These are phyloP conservation scores for Apus apus DNA, from an alignment of 2,113 vertebrate species.

Conservation along the genomic window DNA sequence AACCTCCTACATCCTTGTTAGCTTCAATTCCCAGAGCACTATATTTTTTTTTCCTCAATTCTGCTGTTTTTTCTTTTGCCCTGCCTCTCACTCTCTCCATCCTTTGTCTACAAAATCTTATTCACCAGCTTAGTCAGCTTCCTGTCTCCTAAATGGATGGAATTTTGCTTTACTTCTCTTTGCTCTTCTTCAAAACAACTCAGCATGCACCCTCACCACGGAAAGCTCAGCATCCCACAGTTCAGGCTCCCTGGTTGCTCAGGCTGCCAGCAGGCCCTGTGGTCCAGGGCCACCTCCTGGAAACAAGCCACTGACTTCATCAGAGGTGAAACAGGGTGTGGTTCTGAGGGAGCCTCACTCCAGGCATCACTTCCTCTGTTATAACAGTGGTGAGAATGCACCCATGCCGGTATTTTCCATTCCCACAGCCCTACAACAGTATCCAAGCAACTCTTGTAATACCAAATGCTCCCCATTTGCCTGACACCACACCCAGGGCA, in stretches of 20 bases:
- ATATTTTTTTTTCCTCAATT: neutral
- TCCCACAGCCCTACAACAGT: neutral
- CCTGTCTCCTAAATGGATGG: neutral
- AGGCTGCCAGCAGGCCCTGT: neutral
- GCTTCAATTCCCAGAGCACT: neutral
- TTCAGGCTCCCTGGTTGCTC: neutral
- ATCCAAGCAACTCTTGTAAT: neutral
- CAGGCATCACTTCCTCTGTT: constrained; percentile 17
- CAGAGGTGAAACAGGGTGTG: fast-evolving
- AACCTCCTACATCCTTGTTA: neutral
- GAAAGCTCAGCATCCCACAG: neutral
- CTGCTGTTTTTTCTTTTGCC: neutral
- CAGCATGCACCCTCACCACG: fast-evolving
- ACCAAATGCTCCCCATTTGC: neutral
- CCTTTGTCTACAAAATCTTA: neutral
- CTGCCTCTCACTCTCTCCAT: neutral
- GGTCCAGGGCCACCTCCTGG: neutral
- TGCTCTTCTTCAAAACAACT: neutral
- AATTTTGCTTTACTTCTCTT: neutral
- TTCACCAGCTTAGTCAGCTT: constrained; percentile 15
- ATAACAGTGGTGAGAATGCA: neutral
- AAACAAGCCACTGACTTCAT: neutral
- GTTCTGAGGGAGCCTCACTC: neutral
- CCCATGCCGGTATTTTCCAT: neutral
- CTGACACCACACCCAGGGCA: neutral